Percentiles rank a stretch among this genome's conserved stretches.
These are phyloP conservation scores for Crotalus viridis DNA, from an alignment of 2,113 vertebrate genomes.

Conservation along the genomic window DNA sequence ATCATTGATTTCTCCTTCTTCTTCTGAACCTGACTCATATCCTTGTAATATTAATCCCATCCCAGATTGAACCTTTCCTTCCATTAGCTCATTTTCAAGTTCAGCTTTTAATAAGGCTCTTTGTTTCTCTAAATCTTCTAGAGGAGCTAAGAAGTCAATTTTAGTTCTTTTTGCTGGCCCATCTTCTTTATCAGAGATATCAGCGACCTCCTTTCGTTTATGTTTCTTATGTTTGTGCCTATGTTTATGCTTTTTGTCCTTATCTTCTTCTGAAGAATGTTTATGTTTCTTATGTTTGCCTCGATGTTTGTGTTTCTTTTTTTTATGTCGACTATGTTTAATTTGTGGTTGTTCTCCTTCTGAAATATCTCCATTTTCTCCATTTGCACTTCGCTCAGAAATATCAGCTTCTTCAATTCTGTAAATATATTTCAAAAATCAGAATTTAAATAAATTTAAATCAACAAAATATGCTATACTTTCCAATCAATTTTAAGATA, in stretches of 20 bases:
- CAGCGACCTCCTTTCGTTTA: conserved; percentile 85
- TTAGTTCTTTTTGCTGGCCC: conserved; percentile 88
- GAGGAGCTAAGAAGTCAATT: conserved; percentile 90
- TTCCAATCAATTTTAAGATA: not conserved
- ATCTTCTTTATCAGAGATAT: conserved; percentile 77
- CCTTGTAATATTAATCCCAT: conserved; percentile 98
- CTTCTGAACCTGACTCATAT: conserved; percentile 96
- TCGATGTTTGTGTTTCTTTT: conserved; percentile 98
- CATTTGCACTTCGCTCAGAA: conserved; percentile 86
- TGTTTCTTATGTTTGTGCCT: conserved; percentile 98
- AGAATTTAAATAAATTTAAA: conserved; percentile 14
- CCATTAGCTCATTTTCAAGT: conserved; percentile 97
- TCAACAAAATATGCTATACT: not conserved
- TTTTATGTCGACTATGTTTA: conserved; percentile 94
- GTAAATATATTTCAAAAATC: conserved; percentile 47
- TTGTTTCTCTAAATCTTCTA: conserved; percentile 98
- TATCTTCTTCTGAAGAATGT: conserved; percentile 91
- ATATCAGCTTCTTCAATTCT: conserved; percentile 87
- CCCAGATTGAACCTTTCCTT: conserved; percentile 96
- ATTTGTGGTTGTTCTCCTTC: conserved; percentile 82
- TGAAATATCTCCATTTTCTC: conserved; percentile 93
- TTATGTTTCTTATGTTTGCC: conserved; percentile 99
- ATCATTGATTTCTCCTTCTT: conserved; percentile 89
- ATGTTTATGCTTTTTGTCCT: conserved; percentile 92
- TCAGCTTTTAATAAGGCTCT: conserved; percentile 97